Evolutionary conservation across 2,797 vertebrate species (phyloP), one percentile per base, ranked within the genome.

Genomic region (Amniataba percoides): DNA sequence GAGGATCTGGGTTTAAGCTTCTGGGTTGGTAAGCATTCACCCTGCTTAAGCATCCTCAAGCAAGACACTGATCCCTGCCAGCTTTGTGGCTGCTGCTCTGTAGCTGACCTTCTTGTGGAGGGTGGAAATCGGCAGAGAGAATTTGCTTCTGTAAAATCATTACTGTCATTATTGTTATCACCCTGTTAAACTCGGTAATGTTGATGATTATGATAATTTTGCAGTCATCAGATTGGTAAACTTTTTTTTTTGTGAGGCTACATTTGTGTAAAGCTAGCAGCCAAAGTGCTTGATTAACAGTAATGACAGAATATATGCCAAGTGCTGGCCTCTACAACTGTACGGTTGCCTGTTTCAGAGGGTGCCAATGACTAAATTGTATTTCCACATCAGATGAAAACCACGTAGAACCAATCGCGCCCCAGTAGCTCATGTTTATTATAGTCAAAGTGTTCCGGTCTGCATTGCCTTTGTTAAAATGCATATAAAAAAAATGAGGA

Each of bases 41-140:
- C 74, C 75, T 68, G 74, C 81, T 90, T 89, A 91, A 89, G 83
- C 79, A 88, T 87, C 83, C 78, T 87, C 75, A 61, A 84, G 82
- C 77, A 85, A 84, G 81, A 84, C 78, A 75, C 81, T 86, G 84
- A 91, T 91, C 87, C 81, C 66, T 83, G 74, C 42, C 77, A 86
- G 82, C 77, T 81, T 74, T 83, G 49, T 19, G 43, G 65, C 36
- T 23, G 23, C 76, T 64, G 63, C 58, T 75, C 36, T 62, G 58
- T 9, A 25, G 59, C 58, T 82, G 78, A 80, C 79, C 74, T 75
- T 71, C 57, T 61, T 69, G 39, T 67, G 31, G 46, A 66, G 42
- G 36, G n/a, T 1, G 16, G 56, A 57, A 65, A 78, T 11, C 25
- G 52, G 9, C 36, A 56, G 31, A 36, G 23, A 45, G 4, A 15